Conservation (phyloP, 1,140 invertebrate genomes). For the Proales similis region DNA sequence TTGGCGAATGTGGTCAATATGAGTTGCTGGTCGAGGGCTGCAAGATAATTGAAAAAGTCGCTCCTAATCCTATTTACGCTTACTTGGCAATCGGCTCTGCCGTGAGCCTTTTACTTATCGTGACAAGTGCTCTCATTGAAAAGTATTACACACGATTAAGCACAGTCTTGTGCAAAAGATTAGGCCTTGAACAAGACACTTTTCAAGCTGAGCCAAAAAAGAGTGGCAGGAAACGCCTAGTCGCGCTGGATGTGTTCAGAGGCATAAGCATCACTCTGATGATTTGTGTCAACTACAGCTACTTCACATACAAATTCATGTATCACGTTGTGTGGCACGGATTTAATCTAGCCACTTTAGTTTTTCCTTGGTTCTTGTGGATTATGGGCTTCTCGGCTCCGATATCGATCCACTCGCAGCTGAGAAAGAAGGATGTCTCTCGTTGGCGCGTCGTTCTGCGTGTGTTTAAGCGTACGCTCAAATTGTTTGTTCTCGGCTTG, state of each 20-base stretch:
- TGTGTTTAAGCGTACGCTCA: conserved; percentile 3
- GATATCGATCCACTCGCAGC: conserved; percentile 6
- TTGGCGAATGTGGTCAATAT: too few species aligned
- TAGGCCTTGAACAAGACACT: too few species aligned
- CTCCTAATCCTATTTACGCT: too few species aligned
- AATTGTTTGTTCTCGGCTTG: conserved; percentile 24
- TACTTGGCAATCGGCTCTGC: too few species aligned
- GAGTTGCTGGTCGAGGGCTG: too few species aligned
- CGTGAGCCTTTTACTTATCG: too few species aligned
- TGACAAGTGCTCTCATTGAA: too few species aligned
- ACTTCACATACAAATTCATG: background rate
- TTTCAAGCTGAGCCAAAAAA: too few species aligned
- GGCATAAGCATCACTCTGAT: conserved; percentile 55
- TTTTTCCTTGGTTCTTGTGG: conserved; percentile 73
- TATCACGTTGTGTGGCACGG: conserved; percentile 70
- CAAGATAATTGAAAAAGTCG: too few species aligned
- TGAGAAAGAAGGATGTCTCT: background rate
- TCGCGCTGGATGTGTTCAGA: conserved; percentile 37
- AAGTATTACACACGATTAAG: too few species aligned
- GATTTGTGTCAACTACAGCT: conserved; percentile 78
- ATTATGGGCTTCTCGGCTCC: conserved; percentile 18
- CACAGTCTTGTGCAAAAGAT: too few species aligned
- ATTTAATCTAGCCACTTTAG: conserved; percentile 76
- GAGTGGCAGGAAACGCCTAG: conserved; percentile 3
- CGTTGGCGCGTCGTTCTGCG: conserved; percentile 5